Base-by-base conservation (phyloP, 2,888 invertebrate genomes). In the Thereva nobilitata region DNA sequence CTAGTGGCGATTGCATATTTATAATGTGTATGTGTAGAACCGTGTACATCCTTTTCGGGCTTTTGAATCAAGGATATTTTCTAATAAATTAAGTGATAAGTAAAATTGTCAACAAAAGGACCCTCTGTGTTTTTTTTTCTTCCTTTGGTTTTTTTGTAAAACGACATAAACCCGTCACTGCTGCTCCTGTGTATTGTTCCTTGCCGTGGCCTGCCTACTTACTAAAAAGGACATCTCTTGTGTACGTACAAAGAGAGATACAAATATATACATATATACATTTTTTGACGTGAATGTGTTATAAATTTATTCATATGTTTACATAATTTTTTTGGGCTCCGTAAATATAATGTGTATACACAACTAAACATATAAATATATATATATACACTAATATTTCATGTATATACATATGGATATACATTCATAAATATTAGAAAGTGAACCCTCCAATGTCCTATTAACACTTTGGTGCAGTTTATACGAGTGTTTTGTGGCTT, bases 71-170 rank as follows among this genome's bases (percentile, higher is more conserved):
- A 49, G 38, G 9, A 10, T 40, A 23, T 50, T 23, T 23, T 50
- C 50, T 38, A 49, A 41, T 12, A 50, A 50, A 61, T 61, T 61
- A 50, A 61, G 61, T 61, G 61, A 61, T 61, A 61, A 61, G 9
- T 40, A 56, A 56, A 12, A 49, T 40, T 40, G 50, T 50, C 38
- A 55, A 55, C 55, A 55, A 10, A 55, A 55, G 55, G 40, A 40
- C 38, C 53, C 37, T 34, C 53, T 37, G 38, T 34, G 53, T 9
- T 44, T 44, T 23, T 23, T 23, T 23, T 23, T 23, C 23, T 23
- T 23, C 23, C 2, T 23, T 23, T 23, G 1, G 23, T 23, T 23
- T 23, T 23, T 23, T 23, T 23, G 23, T 23, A 23, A 23, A 23
- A 23, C 23, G 23, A 23, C 23, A 23, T 23, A 23, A 23, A 23